Evolutionary conservation across 2,113 vertebrate genomes (phyloP), one percentile per base, ranked within the genome.

Genomic region (Nothobranchius furzeri): DNA sequence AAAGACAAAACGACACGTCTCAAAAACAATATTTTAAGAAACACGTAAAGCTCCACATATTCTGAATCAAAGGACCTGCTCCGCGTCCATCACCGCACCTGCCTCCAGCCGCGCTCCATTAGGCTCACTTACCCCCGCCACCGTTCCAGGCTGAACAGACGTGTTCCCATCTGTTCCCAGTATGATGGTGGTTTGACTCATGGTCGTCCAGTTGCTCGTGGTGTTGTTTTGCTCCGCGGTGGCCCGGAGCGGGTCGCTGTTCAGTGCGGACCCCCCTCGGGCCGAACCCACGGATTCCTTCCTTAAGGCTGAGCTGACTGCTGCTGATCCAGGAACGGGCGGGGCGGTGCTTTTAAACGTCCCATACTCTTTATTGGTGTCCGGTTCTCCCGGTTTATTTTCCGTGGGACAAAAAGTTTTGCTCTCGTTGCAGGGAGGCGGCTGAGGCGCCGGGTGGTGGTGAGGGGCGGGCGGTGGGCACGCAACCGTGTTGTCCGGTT

Each of bases 111-210:
- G 37, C 68, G 81, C 53, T 70, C 86, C 69, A 84, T 85, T 79
- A 53, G 45, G 63, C 68, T 67, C 43, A 93, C 96, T 97, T 94
- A 98, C 97, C 95, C 90, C 91, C 51, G 88, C 87, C 77, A 89
- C 60, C 64, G 88, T 90, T 80, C 94, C 93, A 3, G 96, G 93
- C 62, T 95, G 93, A 53, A 99, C 96, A 11, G 95, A 95, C 45
- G 96, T 94, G 92, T 93, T 96, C 49, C 97, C 97, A 85, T 98
- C 96, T 56, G 96, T 90, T 61, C 96, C 95, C 91, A 99, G 86
- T 12, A 99, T 93, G 90, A 99, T 96, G 54, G 97, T 96, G 64
- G 96, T 98, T 89, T 96, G 96, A 92, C 94, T 96, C 95, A 97
- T 92, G 67, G 94, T 90, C 75, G 93, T 93, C 96, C 96, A 99